Base-by-base conservation (phyloP, 2,113 vertebrate species). In the Callospermophilus lateralis region DNA sequence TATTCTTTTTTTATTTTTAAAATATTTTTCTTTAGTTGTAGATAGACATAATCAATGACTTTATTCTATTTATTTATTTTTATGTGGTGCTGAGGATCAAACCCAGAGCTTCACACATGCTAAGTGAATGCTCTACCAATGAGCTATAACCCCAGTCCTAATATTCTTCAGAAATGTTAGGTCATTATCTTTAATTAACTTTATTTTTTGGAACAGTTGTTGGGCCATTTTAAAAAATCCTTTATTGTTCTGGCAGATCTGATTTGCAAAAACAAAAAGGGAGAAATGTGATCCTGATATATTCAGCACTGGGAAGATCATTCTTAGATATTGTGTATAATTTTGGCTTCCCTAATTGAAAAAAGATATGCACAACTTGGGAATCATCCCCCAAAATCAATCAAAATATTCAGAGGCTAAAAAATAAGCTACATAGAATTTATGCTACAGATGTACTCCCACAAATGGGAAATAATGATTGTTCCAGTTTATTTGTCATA, bases 371-470 rank as follows among this genome's bases (percentile, higher is more conserved):
- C 17, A 67, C 17, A 95, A 93, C 30, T 96, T 96, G 88, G 79
- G 67, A 95, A 72, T 32, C 30, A 70, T 94, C 51, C 90, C 76
- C 2, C 39, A 74, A 96, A 94, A 72, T 84, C 84, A 94, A 92
- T 55, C 53, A 94, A 89, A 93, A 94, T 63, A 95, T 78, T 95
- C 65, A 90, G 65, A 96, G 58, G 39, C 92, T 93, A 87, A 94
- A 92, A 97, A 96, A 88, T 70, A 94, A 96, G 42, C 80, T 95
- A 94, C 48, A 67, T 96, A 96, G 80, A 88, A 94, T 93, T 96
- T 90, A 73, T 85, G 39, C 12, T 78, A 48, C 20, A 86, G 67
- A 88, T 63, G 37, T 9, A 92, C 26, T 83, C 48, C 73, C 74
- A 42, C 63, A 90, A 90, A 89, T 58, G 12, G 48, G 42, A 93